phyloP scores from a whole-genome alignment of 2,797 vertebrate species.

The Emydoidea blandingii region DNA sequence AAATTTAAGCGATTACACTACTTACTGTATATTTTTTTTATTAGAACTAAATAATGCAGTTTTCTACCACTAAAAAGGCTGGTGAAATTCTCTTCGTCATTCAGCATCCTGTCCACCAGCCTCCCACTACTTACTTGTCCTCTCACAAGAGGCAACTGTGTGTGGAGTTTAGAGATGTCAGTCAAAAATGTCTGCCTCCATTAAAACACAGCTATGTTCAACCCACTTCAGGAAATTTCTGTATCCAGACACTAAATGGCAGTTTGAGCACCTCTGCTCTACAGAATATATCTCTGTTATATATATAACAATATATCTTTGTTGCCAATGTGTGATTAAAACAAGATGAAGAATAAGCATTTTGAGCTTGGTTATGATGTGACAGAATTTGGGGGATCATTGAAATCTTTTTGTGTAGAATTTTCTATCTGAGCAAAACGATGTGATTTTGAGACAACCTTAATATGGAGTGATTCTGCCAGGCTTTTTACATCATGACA shows the following conservation, averaged over 20 bases:
- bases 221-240: neutral
- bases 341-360: neutral
- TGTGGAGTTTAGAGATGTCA: neutral
- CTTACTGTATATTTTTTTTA: neutral
- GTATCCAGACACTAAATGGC: rapidly evolving
- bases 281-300: neutral
- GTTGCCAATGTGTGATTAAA: neutral
- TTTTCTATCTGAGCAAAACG: neutral
- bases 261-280: neutral
- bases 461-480: neutral
- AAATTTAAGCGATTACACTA: neutral
- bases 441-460: rapidly evolving
- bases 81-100: neutral
- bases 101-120: neutral
- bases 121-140: neutral
- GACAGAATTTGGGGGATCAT: neutral
- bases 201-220: neutral
- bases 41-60: neutral
- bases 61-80: neutral
- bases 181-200: neutral
- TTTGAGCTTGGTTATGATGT: neutral
- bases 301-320: neutral
- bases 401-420: neutral
- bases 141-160: neutral
- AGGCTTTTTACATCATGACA: neutral